A percentile compares a stretch with the other conserved stretches of the same genome.
phyloP scores from a whole-genome alignment of 2,113 vertebrate genomes.

The Hypocryptadius cinnamomeus region DNA sequence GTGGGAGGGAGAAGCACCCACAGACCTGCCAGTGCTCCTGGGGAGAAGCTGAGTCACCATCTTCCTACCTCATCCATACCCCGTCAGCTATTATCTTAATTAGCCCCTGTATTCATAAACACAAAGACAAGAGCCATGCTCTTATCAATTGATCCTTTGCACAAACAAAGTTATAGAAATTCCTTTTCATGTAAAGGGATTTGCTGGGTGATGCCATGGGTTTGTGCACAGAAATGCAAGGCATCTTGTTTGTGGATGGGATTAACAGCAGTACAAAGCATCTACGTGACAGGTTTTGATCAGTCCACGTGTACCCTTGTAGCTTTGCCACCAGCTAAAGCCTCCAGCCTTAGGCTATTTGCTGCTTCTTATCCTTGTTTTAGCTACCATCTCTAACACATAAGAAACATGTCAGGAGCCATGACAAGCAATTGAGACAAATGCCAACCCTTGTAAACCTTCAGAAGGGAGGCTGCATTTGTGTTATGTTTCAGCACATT shows the following conservation, averaged over 20 bases:
- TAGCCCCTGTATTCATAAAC: not conserved
- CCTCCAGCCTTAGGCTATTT: constrained; percentile 21
- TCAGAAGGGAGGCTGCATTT: not conserved
- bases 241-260: not conserved
- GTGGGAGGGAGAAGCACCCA: not conserved
- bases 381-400: not conserved
- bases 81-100: not conserved
- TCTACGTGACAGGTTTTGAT: not conserved
- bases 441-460: not conserved
- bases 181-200: not conserved
- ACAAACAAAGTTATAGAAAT: not conserved
- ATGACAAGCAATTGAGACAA: constrained; percentile 9
- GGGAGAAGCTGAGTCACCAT: not conserved
- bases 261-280: not conserved
- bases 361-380: constrained; percentile 10
- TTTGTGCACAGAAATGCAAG: not conserved
- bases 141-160: not conserved
- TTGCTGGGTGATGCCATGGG: not conserved
- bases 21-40: not conserved
- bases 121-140: not conserved
- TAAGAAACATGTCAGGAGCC: not conserved
- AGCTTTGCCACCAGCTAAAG: not conserved
- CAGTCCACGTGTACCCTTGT: not conserved
- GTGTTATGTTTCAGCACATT: not conserved
- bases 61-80: not conserved